Evolutionary conservation across 2,113 vertebrate genomes (phyloP).

Genomic region (Epinephelus moara): DNA sequence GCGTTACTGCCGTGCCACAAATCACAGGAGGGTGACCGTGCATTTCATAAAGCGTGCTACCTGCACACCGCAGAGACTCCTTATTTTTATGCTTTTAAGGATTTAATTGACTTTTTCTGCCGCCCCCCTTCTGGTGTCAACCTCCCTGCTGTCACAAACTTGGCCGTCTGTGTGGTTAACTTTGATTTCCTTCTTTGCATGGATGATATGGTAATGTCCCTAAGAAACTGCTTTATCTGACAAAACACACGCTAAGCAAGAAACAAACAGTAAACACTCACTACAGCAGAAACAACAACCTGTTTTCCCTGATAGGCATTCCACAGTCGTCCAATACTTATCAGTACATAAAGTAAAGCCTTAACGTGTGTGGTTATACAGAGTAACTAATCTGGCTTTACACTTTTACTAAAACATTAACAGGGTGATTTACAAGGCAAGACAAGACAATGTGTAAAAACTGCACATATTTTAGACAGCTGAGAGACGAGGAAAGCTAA

Average conservation of each 20-base stretch:
- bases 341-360: background rate
- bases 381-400: background rate
- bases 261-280: constrained; percentile 17
- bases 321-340: background rate
- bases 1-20: constrained; percentile 31
- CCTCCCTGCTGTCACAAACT: constrained; percentile 59
- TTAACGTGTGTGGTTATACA: background rate
- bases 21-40: constrained; percentile 65
- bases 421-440: background rate
- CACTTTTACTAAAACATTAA: background rate
- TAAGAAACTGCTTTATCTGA: constrained; percentile 43
- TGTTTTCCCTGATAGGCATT: background rate
- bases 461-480: background rate
- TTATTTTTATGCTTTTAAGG: constrained; percentile 66
- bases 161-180: constrained; percentile 64
- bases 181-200: constrained; percentile 66
- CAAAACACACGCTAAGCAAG: constrained; percentile 12
- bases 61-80: constrained; percentile 64
- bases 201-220: constrained; percentile 56
- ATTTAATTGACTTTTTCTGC: constrained; percentile 74
- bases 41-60: constrained; percentile 54
- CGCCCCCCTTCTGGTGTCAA: constrained; percentile 43
- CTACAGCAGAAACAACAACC: constrained; percentile 13
- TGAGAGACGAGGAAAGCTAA: background rate
- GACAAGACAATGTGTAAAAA: background rate